Evolutionary conservation across 2,113 vertebrate genomes (phyloP), one percentile per base, ranked within the genome.

Genomic region (Dasypus novemcinctus): DNA sequence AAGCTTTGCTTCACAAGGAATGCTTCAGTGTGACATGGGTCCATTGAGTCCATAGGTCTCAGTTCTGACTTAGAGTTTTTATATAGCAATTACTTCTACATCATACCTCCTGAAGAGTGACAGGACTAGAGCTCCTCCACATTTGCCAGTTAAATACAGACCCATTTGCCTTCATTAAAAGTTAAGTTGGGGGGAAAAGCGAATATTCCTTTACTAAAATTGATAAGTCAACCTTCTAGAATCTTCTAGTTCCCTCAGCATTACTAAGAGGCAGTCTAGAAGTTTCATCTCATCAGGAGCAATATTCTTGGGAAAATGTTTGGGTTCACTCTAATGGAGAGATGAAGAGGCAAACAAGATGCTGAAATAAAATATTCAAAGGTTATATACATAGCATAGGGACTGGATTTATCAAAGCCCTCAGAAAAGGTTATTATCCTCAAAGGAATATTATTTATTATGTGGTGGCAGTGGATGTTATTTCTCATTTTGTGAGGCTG

Each of bases 1-100:
- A 12, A 4, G 0, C 15, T 15, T 38, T 0, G 2, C 27, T n/a
- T 31, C 49, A 4, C 68, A 11, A 0, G 0, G 21, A 14, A 21
- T 0, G 23, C 69, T 2, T 15, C 92, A 5, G 3, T 0, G 17
- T 25, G 31, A 27, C 25, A 5, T 0, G 5, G 27, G 3, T 46
- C 33, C 49, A 38, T 23, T 0, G 33, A 10, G 69, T 4, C 33
- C 71, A 2, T 23, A 4, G 13, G 33, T 3, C 18, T 31, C 61
- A 3, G 7, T n/a, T 41, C 81, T 54, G 17, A 27, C 64, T 38
- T 13, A 2, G 0, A 41, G 59, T 76, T 2, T 20, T 21, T 0
- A 5, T 0, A 18, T 1, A 18, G 63, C 63, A 0, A 25, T 1
- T 29, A 3, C 0, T 20, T 10, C 31, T 33, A n/a, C 36, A 2